A percentile compares a stretch with the other conserved stretches of the same genome.
Conservation (phyloP, 2,797 vertebrate species). For the Anabas testudineus region DNA sequence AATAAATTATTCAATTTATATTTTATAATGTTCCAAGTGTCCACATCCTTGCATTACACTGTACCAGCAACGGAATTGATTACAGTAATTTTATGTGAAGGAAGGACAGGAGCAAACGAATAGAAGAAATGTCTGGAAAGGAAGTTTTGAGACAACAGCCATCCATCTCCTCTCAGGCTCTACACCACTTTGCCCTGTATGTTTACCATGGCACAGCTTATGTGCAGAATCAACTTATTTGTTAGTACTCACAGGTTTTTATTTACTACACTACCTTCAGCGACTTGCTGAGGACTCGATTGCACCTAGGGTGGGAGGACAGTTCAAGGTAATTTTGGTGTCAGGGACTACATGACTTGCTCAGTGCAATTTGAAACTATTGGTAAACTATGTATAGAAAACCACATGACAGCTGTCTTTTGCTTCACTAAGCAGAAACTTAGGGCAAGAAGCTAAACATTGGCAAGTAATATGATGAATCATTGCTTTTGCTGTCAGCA, state of each 20-base stretch:
- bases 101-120: neutral
- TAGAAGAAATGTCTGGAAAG: neutral
- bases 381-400: neutral
- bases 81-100: neutral
- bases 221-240: neutral
- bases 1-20: slow-evolving; percentile 11
- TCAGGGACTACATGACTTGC: neutral
- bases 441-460: neutral
- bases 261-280: neutral
- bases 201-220: neutral
- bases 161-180: neutral
- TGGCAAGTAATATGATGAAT: neutral
- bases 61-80: slow-evolving; percentile 4
- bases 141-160: neutral
- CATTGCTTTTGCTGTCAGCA: neutral
- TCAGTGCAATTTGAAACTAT: slow-evolving; percentile 2
- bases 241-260: neutral
- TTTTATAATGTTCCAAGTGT: slow-evolving; percentile 9
- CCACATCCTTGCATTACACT: neutral
- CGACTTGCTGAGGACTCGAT: neutral
- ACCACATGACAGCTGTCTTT: neutral
- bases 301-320: neutral
- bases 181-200: neutral
- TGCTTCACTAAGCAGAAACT: neutral
- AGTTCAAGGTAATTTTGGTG: slow-evolving; percentile 5